phyloP scores from a whole-genome alignment of 2,888 invertebrate species.

The Spisula subtruncata region DNA sequence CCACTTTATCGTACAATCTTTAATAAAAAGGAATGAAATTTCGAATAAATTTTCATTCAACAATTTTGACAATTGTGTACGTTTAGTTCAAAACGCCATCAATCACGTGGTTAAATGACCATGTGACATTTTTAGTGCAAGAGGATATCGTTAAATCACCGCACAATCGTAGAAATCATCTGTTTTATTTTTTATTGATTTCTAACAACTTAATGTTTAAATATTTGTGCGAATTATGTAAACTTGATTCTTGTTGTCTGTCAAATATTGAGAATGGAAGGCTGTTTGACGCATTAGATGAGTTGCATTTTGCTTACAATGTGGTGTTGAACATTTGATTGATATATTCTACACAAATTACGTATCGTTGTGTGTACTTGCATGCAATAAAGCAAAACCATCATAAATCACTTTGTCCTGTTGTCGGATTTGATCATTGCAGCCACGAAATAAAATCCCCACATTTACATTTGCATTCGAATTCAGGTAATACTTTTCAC shows the following conservation, averaged over 20 bases:
- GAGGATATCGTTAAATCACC: background rate
- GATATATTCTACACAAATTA: background rate
- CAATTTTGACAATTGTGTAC: constrained; percentile 3
- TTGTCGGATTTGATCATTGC: too few relatives aligned
- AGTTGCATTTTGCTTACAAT: background rate
- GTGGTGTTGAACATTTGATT: background rate
- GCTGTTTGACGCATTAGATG: background rate
- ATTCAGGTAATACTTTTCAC: too few relatives aligned
- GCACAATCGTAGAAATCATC: background rate
- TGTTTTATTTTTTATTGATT: constrained; percentile 30
- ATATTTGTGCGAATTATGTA: background rate
- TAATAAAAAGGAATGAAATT: constrained; percentile 22
- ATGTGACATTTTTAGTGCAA: constrained; percentile 36
- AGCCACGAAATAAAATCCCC: too few relatives aligned
- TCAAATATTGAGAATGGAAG: background rate
- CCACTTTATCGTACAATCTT: constrained; percentile 33
- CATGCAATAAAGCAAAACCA: too few relatives aligned
- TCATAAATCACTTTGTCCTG: too few relatives aligned
- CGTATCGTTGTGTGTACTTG: too few relatives aligned
- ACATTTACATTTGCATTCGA: too few relatives aligned
- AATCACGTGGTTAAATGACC: constrained; percentile 26
- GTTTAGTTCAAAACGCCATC: constrained; percentile 7
- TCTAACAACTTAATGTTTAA: constrained; percentile 18
- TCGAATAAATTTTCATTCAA: constrained; percentile 34
- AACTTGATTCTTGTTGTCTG: background rate